Evolutionary conservation across 2,113 vertebrate species (phyloP), one percentile per base, ranked within the genome.

Genomic region (Lota lota): DNA sequence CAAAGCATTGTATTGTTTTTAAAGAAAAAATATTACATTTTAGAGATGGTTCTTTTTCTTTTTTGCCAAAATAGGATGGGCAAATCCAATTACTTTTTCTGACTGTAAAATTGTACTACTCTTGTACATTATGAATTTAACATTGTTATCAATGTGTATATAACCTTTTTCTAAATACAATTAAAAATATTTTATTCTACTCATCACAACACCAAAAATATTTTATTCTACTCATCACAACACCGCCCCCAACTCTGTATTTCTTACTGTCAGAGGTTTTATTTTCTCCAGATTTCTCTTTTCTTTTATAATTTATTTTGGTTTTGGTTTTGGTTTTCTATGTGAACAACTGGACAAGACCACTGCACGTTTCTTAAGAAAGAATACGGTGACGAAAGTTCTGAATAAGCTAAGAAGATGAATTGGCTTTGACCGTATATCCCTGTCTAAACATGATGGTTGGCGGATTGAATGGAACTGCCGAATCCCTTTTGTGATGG

Each of bases 101-200:
- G 84, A 91, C 90, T 92, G 90, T 92, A 91, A 89, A 89, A 85
- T 85, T 92, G 90, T 91, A 84, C 88, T 89, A 90, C 85, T 90
- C 86, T 83, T 92, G 91, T 92, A 92, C 88, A 89, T 88, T 87
- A 88, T 83, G 76, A 86, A 90, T 88, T 92, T 87, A 90, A 85
- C 83, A 86, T 89, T 87, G 80, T 85, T 90, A 86, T 90, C 80
- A 75, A 74, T 88, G 88, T 93, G 88, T 91, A 90, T 89, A 90
- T 89, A 90, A 56, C 53, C 78, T 82, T 82, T 90, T 87, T 85
- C 80, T 88, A 84, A 85, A 89, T 85, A 64, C 69, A 68, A 64
- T 79, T 64, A 57, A 79, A 24, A 73, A 78, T 82, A 64, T 71
- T 73, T 79, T 54, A 1, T 24, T 78, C 71, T 77, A 66, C 72